Evolutionary conservation across 37 sponge, comb jelly and placozoan genomes (phyloP).

Genomic region (Aplysina aerophoba): DNA sequence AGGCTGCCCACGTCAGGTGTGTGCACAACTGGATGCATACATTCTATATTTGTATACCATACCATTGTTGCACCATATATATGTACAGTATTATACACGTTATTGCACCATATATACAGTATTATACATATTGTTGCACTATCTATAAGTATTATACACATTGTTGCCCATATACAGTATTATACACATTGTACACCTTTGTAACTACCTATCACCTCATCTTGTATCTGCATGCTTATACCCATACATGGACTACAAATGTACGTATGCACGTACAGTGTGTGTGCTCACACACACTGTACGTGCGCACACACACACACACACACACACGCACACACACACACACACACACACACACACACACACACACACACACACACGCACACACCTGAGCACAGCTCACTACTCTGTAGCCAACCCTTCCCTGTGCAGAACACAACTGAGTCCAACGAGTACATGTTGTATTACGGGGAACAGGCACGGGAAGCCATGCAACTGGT

Average conservation of each 20-base stretch:
- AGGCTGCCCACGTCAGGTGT: slow-evolving; percentile 37
- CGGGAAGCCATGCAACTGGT: slow-evolving; percentile 16
- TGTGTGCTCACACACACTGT: not conserved
- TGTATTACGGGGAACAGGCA: slow-evolving; percentile 29
- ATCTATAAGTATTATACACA: too few species aligned
- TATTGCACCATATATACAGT: too few species aligned
- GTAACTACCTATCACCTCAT: too few species aligned
- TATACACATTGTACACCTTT: too few species aligned
- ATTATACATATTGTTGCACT: too few species aligned
- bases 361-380: not conserved
- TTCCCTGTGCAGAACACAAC: slow-evolving; percentile 14
- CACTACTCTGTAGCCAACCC: not conserved
- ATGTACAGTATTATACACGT: too few species aligned
- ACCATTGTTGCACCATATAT: too few species aligned
- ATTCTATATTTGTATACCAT: too few species aligned
- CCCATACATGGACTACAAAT: slow-evolving; percentile 22
- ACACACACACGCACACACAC: slow-evolving; percentile 39
- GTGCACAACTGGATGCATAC: not conserved
- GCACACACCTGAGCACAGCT: not conserved
- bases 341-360: slow-evolving; percentile 23
- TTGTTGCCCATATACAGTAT: too few species aligned
- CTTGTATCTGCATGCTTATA: too few species aligned
- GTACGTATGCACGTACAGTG: not conserved
- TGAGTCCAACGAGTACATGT: slow-evolving; percentile 17
- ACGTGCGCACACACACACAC: slow-evolving; percentile 28